These are phyloP conservation scores for Leucoptera coffeella DNA, from an alignment of 2,888 invertebrate genomes.

Conservation along the genomic window DNA sequence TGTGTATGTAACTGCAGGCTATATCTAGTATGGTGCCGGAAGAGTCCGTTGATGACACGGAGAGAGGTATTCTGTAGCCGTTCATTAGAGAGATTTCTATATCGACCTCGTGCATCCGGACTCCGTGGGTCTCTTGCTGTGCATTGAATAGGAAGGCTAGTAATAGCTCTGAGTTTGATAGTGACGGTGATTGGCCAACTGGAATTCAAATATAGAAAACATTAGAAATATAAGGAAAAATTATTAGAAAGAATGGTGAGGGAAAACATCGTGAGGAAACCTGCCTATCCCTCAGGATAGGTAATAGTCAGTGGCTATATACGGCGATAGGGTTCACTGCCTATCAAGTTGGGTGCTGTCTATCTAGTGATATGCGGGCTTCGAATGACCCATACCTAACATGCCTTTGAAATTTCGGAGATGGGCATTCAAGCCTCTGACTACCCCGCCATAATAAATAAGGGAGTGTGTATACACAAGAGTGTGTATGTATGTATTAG, in stretches of 20 bases:
- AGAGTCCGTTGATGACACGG: slow-evolving; percentile 74
- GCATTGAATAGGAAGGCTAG: slow-evolving; percentile 85
- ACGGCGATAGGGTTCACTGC: too few species aligned
- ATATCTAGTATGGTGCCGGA: slow-evolving; percentile 79
- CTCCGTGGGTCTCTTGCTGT: slow-evolving; percentile 80
- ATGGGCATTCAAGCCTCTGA: too few species aligned
- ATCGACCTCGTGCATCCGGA: slow-evolving; percentile 61
- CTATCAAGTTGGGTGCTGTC: too few species aligned
- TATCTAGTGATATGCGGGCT: too few species aligned
- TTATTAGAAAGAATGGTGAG: background rate
- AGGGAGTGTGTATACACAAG: too few species aligned
- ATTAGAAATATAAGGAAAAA: slow-evolving; percentile 1
- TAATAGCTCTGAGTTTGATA: slow-evolving; percentile 74
- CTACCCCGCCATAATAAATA: too few species aligned
- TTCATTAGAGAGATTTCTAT: slow-evolving; percentile 83
- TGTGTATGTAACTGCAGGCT: slow-evolving; percentile 73
- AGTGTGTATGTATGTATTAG: too few species aligned
- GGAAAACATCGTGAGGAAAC: too few species aligned
- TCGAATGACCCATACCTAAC: too few species aligned
- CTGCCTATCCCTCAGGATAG: too few species aligned
- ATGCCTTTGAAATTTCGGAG: too few species aligned
- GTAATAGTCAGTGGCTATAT: too few species aligned
- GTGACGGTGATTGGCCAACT: slow-evolving; percentile 83
- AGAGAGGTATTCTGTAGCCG: slow-evolving; percentile 76
- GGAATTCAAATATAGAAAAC: slow-evolving; percentile 7